A percentile compares a stretch with the other conserved stretches of the same genome.
These are phyloP conservation scores for Osmerus eperlanus DNA, from an alignment of 2,113 vertebrate genomes.

Conservation along the genomic window DNA sequence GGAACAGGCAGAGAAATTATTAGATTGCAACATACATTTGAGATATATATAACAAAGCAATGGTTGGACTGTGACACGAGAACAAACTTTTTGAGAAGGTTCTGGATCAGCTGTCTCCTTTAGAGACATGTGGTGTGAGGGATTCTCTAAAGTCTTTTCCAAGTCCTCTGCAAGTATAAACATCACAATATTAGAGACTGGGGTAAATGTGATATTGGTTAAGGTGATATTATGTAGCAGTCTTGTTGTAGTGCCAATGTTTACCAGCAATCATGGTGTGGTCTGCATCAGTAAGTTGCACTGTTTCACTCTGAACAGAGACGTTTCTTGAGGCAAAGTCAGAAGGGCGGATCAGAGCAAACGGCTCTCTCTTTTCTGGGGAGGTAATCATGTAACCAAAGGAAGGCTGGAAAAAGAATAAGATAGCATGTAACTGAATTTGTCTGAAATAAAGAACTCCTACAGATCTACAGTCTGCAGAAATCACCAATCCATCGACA, in stretches of 20 bases:
- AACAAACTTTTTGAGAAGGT: conserved; percentile 25
- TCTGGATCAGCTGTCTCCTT: conserved; percentile 38
- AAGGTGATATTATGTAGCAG: not conserved
- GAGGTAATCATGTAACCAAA: conserved; percentile 95
- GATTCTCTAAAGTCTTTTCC: conserved; percentile 64
- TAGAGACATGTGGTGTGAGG: conserved; percentile 47
- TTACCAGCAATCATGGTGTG: conserved; percentile 75
- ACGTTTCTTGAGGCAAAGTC: conserved; percentile 59
- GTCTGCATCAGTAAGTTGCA: conserved; percentile 61
- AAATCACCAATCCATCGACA: too few species aligned
- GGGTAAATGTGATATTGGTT: conserved; percentile 3
- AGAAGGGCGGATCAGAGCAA: conserved; percentile 79
- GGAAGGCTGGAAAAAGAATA: conserved; percentile 77
- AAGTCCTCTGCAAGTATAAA: conserved; percentile 66
- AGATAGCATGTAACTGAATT: not conserved
- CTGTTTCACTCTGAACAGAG: conserved; percentile 54
- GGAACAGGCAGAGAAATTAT: not conserved
- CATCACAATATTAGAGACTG: not conserved
- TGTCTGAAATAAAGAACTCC: not conserved
- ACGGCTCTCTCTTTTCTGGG: conserved; percentile 86
- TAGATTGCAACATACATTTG: too few species aligned
- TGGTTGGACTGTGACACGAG: not conserved
- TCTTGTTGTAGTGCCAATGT: not conserved
- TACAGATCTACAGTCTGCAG: not conserved
- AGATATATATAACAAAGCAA: too few species aligned